Conservation (phyloP, 2,797 vertebrate species). For the Sarcoramphus papa region DNA sequence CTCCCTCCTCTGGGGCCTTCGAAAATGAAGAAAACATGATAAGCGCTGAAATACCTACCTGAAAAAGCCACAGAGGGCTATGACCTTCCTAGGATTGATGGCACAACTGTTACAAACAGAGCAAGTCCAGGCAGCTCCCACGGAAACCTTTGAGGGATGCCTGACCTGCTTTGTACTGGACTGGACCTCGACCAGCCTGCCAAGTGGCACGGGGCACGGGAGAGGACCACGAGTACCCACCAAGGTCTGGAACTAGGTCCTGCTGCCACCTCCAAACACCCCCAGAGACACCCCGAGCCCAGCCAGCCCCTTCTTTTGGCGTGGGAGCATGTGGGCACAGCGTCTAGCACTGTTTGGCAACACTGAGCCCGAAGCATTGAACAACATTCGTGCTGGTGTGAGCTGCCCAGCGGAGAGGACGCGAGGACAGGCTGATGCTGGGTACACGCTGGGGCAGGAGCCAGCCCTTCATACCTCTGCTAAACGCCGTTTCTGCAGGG, state of each 20-base stretch:
- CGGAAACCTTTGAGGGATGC: background rate
- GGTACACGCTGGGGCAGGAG: background rate
- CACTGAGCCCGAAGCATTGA: accelerated
- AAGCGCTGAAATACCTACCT: background rate
- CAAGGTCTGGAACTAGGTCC: background rate
- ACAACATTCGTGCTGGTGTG: accelerated
- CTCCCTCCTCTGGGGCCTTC: background rate
- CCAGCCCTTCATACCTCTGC: background rate
- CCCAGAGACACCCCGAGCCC: background rate
- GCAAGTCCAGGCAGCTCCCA: background rate
- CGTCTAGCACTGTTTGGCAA: accelerated
- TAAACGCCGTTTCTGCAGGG: accelerated
- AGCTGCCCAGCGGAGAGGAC: accelerated
- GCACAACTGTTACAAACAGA: background rate
- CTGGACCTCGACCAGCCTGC: background rate
- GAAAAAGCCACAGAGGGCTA: background rate
- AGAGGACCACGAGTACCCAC: background rate
- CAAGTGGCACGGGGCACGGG: accelerated
- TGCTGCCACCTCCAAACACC: background rate
- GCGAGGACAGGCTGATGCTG: accelerated
- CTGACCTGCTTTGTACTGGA: background rate
- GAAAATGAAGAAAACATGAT: background rate
- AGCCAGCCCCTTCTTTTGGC: background rate
- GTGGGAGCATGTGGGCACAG: background rate
- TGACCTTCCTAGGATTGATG: background rate